These are phyloP conservation scores for Littorina saxatilis DNA, from an alignment of 1,140 invertebrate species.

Conservation along the genomic window DNA sequence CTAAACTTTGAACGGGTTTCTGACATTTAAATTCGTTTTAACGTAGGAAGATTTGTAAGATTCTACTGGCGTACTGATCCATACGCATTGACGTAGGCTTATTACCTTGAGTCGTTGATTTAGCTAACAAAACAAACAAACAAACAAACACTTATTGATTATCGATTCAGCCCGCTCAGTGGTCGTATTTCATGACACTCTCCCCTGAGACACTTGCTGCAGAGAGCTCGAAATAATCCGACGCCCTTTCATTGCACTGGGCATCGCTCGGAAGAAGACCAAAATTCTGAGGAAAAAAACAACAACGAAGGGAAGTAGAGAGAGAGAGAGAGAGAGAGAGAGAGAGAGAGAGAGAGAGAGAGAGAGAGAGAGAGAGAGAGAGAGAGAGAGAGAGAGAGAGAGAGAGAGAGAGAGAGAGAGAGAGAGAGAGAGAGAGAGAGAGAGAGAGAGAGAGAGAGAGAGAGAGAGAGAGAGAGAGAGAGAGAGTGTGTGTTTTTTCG, in stretches of 20 bases:
- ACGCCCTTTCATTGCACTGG: background rate
- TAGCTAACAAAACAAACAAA: background rate
- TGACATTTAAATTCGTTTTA: no score
- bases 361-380: background rate
- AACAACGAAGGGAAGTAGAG: background rate
- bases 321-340: background rate
- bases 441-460: background rate
- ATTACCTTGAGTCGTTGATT: no score
- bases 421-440: background rate
- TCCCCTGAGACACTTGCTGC: background rate
- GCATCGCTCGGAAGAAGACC: background rate
- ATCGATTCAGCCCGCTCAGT: no score
- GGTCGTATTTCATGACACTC: no score
- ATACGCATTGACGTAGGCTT: no score
- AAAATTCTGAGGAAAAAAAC: background rate
- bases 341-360: background rate
- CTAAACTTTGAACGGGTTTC: no score
- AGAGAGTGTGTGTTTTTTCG: background rate
- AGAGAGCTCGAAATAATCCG: background rate
- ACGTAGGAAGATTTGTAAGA: no score
- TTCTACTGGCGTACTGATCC: no score
- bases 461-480: background rate
- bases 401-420: background rate
- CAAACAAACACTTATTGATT: background rate
- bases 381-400: background rate